Percentiles rank a stretch among this genome's conserved stretches.
Evolutionary conservation across 1,140 invertebrate genomes (phyloP).

Genomic region (Aphelenchoides avenae): DNA sequence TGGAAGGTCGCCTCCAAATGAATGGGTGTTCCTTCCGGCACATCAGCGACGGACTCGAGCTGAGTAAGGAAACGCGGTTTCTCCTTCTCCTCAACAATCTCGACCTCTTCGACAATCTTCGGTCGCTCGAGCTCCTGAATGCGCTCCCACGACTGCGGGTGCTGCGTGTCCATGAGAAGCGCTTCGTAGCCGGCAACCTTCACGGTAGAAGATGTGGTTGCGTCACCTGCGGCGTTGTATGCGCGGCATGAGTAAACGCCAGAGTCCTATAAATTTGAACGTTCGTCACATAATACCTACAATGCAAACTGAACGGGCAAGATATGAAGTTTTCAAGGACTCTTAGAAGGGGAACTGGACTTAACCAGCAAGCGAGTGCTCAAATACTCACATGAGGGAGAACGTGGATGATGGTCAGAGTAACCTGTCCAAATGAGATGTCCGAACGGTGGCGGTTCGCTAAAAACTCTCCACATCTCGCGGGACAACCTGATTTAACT

Average conservation of each 20-base stretch:
- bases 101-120: constrained; percentile 46
- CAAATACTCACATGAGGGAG: no score
- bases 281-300: no score
- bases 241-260: constrained; percentile 91
- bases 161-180: constrained; percentile 41
- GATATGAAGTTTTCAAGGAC: no score
- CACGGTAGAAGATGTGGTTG: constrained; percentile 82
- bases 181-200: constrained; percentile 66
- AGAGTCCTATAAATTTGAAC: no score
- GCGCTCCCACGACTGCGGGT: constrained; percentile 52
- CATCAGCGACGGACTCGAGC: constrained; percentile 45
- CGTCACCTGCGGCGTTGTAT: constrained; percentile 82
- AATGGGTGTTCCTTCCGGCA: constrained; percentile 76
- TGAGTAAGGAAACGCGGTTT: constrained; percentile 57
- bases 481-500: no score
- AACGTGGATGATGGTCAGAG: constrained; percentile 80
- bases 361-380: no score
- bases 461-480: constrained; percentile 13
- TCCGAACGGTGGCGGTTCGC: constrained; percentile 38
- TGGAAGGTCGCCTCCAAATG: constrained; percentile 91
- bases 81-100: constrained; percentile 54
- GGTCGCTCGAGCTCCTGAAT: constrained; percentile 56
- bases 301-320: no score
- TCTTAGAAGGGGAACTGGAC: no score
- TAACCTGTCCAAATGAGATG: constrained; percentile 84